Percentiles rank a stretch among this genome's conserved stretches.
These are phyloP conservation scores for Platynereis dumerilii DNA, from an alignment of 2,888 invertebrate genomes.

Conservation along the genomic window DNA sequence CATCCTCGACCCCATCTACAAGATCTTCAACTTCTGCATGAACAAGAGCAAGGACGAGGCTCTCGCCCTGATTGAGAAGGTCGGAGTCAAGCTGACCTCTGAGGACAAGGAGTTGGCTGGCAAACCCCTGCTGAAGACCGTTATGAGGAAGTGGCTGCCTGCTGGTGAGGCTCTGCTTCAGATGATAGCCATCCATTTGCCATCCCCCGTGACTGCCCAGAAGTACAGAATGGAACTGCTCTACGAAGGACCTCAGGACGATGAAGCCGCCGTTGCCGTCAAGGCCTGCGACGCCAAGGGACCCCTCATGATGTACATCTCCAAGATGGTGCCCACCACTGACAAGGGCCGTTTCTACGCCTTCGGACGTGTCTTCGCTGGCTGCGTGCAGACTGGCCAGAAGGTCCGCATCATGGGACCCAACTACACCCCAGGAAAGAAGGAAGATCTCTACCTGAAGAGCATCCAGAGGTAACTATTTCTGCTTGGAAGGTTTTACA, in stretches of 20 bases:
- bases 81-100: conserved; percentile 88
- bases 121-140: conserved; percentile 69
- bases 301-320: conserved; percentile 99
- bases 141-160: conserved; percentile 99
- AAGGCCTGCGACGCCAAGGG: conserved; percentile 94
- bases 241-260: conserved; percentile 98
- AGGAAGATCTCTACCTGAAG: conserved; percentile 98
- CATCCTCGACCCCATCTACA: conserved; percentile 98
- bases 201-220: conserved; percentile 98
- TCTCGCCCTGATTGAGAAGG: conserved; percentile 83
- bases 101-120: conserved; percentile 79
- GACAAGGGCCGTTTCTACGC: conserved; percentile 99
- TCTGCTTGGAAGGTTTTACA: too few relatives aligned
- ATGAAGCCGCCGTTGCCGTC: conserved; percentile 84
- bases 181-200: conserved; percentile 99
- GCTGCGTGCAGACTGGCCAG: conserved; percentile 74
- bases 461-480: conserved; percentile 92
- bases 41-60: conserved; percentile 95
- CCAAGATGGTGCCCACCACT: conserved; percentile 99
- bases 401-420: conserved; percentile 98
- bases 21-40: conserved; percentile 84
- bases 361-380: conserved; percentile 99
- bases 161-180: conserved; percentile 99
- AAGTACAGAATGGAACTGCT: conserved; percentile 99
- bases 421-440: conserved; percentile 97